phyloP scores from a whole-genome alignment of 30 jellyfish, hydroid and myxozoan species.

The Calvadosia cruxmelitensis region DNA sequence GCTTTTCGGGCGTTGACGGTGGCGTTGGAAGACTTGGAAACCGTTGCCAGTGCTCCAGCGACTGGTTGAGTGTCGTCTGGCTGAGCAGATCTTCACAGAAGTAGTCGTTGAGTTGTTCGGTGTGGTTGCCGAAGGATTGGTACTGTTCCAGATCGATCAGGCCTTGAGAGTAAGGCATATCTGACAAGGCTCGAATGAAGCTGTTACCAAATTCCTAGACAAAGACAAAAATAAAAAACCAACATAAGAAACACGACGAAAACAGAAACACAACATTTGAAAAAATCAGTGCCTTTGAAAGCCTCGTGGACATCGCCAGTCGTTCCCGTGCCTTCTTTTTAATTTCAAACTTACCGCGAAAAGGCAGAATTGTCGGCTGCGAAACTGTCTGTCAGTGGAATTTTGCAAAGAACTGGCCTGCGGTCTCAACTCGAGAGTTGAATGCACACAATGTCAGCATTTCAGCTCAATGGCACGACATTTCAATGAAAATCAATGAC shows the following conservation, averaged over 20 bases:
- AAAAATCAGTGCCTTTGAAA: no score
- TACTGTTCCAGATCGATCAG: neutral
- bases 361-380: neutral
- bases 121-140: neutral
- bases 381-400: neutral
- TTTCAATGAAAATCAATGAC: neutral
- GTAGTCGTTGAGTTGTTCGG: neutral
- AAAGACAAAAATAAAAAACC: neutral
- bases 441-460: neutral
- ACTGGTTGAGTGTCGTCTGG: neutral
- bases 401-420: neutral
- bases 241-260: neutral
- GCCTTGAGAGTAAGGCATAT: neutral
- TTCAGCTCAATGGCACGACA: neutral
- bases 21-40: conserved; percentile 48
- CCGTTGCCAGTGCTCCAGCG: neutral
- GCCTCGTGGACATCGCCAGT: no score
- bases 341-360: neutral
- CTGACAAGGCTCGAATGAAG: neutral
- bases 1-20: conserved; percentile 67
- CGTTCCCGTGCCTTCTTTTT: no score
- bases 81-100: neutral
- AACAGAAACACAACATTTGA: no score
- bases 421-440: conserved; percentile 1
- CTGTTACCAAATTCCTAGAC: neutral